phyloP scores from a whole-genome alignment of 2,113 vertebrate genomes.

The Polypterus senegalus region DNA sequence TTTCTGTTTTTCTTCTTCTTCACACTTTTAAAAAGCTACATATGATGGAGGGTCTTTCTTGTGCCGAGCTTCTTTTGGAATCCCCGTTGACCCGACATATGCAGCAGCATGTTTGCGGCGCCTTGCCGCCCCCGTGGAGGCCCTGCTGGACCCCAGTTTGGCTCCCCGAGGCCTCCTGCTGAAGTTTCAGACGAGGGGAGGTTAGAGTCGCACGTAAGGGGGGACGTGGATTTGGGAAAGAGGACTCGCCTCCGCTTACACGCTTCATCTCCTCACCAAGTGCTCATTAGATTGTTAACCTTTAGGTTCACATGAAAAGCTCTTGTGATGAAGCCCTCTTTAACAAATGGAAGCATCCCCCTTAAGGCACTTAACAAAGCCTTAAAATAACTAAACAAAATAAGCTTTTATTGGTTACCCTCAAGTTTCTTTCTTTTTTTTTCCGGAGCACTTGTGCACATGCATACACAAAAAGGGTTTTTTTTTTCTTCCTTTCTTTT shows the following conservation, averaged over 20 bases:
- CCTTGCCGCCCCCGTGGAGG: conserved; percentile 54
- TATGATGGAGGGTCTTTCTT: conserved; percentile 74
- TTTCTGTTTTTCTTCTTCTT: conserved; percentile 21
- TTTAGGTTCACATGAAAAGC: conserved; percentile 65
- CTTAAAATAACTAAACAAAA: conserved; percentile 53
- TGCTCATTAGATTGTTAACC: conserved; percentile 73
- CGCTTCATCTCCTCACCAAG: conserved; percentile 67
- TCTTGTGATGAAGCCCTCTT: conserved; percentile 46
- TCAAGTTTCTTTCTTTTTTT: conserved; percentile 33
- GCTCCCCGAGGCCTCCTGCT: conserved; percentile 57
- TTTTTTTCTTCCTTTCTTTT: no score
- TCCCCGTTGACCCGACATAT: conserved; percentile 81
- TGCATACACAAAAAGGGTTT: conserved; percentile 25
- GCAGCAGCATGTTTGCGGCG: conserved; percentile 69
- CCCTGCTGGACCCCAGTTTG: conserved; percentile 46
- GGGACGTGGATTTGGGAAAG: conserved; percentile 46
- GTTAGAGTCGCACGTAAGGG: conserved; percentile 71
- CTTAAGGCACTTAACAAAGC: conserved; percentile 53
- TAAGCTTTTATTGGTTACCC: conserved; percentile 46
- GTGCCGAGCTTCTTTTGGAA: conserved; percentile 70
- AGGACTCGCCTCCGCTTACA: conserved; percentile 56
- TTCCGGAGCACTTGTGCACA: conserved; percentile 23
- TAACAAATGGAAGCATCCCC: conserved; percentile 57
- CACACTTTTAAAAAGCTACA: conserved; percentile 40
- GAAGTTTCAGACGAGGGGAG: conserved; percentile 53